Evolutionary conservation across 2,113 vertebrate genomes (phyloP), one percentile per base, ranked within the genome.

Genomic region (Crotalus horridus): DNA sequence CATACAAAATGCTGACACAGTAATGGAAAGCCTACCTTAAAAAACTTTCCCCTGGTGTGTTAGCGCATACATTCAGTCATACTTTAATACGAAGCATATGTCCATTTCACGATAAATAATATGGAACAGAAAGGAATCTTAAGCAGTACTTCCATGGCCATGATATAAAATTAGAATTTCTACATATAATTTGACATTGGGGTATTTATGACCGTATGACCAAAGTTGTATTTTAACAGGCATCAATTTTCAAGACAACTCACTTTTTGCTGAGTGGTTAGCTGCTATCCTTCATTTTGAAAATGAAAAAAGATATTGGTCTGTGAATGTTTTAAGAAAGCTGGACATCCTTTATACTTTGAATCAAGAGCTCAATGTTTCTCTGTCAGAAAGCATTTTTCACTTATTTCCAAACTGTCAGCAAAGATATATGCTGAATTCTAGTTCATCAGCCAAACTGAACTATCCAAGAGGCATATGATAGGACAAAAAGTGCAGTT

Each of bases 391-490:
- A 92, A 12, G 89, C 86, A 26, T 89, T 90, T 69, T n/a, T 90
- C 46, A 46, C 61, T 91, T 91, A n/a, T 0, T 88, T 43, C 92
- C 61, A 92, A 39, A 90, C 92, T 94, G 46, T 1, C 55, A 91
- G 51, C 5, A 93, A 92, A 96, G 92, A 94, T 0, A 89, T 69
- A 64, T 43, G 15, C 3, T 85, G 74, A 90, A 48, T 29, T 92
- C 92, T 91, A 86, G 3, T 13, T 94, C 48, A 56, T 89, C 91
- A 74, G 86, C 20, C 21, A 74, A 39, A 74, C 33, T 55, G 29
- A 74, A 89, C 13, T 93, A 51, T 23, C 13, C 48, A 95, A 95
- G 95, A 96, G 92, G 85, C 94, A 85, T 95, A 89, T 56, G 1
- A 90, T 58, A 48, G 20, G 55, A 92, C 6, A 94, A 93, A 95